Evolutionary conservation across 2,113 vertebrate genomes (phyloP).

Genomic region (Blennius ocellaris): DNA sequence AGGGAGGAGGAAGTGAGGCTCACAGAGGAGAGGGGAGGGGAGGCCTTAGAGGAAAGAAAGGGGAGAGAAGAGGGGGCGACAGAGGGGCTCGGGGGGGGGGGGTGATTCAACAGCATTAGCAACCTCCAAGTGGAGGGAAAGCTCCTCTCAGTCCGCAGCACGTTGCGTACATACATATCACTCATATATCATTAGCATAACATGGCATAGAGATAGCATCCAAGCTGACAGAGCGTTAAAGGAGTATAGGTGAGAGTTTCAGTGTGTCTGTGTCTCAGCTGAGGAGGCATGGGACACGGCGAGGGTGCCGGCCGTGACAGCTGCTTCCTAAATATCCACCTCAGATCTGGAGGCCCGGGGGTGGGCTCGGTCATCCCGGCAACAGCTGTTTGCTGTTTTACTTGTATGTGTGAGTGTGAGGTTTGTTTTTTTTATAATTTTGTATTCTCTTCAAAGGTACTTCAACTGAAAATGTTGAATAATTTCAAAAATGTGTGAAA

Average conservation of each 20-base stretch:
- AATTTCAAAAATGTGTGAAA: constrained; percentile 42
- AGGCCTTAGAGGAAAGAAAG: constrained; percentile 31
- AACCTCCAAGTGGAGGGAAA: constrained; percentile 58
- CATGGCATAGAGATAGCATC: constrained; percentile 79
- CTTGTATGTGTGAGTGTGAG: constrained; percentile 13
- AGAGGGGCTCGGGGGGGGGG: constrained; percentile 23
- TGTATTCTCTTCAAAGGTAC: background rate
- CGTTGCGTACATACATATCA: constrained; percentile 79
- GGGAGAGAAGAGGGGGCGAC: background rate
- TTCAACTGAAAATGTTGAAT: constrained; percentile 28
- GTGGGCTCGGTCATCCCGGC: constrained; percentile 9
- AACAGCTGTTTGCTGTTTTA: constrained; percentile 29
- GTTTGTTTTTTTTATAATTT: background rate
- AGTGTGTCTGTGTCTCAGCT: constrained; percentile 24
- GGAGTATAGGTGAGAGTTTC: constrained; percentile 61
- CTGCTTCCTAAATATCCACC: constrained; percentile 28
- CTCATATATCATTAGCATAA: constrained; percentile 78
- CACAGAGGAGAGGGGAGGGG: constrained; percentile 30
- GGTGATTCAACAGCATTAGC: constrained; percentile 60
- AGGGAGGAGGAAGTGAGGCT: constrained; percentile 43
- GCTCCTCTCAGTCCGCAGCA: constrained; percentile 69
- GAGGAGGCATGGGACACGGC: constrained; percentile 62
- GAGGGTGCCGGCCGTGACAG: constrained; percentile 21
- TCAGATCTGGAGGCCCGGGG: constrained; percentile 10
- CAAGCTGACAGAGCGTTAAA: constrained; percentile 73